Percentiles rank a stretch among this genome's conserved stretches.
Evolutionary conservation across 2,113 vertebrate species (phyloP).

Genomic region (Planiliza haematocheilus): DNA sequence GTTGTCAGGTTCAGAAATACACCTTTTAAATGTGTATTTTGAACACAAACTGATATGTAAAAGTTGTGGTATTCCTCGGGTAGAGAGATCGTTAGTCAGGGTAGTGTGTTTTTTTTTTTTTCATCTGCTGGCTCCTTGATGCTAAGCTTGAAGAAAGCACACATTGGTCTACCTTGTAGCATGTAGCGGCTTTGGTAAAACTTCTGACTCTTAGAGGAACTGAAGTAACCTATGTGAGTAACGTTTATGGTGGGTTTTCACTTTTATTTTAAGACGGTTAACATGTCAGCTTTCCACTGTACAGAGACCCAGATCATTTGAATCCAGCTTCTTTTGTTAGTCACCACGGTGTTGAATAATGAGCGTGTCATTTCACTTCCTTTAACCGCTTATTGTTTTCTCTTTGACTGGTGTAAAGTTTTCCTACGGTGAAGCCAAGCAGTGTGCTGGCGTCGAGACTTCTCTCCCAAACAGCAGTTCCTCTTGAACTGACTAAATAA

Average conservation of each 20-base stretch:
- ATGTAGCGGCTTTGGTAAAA: not conserved
- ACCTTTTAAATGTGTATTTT: too few relatives aligned
- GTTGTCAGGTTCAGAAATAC: not conserved
- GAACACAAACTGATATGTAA: too few relatives aligned
- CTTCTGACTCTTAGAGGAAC: not conserved
- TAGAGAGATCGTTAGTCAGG: too few relatives aligned
- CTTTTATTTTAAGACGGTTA: slow-evolving; percentile 9
- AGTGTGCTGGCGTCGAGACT: not conserved
- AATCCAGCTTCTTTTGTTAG: not conserved
- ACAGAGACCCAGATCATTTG: slow-evolving; percentile 5
- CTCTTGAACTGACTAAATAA: not conserved
- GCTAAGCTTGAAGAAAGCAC: not conserved
- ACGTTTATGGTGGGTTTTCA: slow-evolving; percentile 41
- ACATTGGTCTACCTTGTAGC: not conserved
- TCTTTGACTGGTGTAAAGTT: slow-evolving; percentile 10
- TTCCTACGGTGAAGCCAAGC: not conserved
- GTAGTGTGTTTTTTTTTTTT: too few relatives aligned
- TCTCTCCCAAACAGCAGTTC: not conserved
- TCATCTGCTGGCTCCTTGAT: too few relatives aligned
- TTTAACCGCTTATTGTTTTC: slow-evolving; percentile 21
- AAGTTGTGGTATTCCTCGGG: too few relatives aligned
- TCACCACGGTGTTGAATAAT: slow-evolving; percentile 9
- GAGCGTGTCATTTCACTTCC: slow-evolving; percentile 33
- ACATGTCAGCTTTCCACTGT: not conserved
- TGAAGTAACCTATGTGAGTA: not conserved